These are phyloP conservation scores for Heliornis fulica DNA, from an alignment of 2,113 vertebrate genomes.

Conservation along the genomic window DNA sequence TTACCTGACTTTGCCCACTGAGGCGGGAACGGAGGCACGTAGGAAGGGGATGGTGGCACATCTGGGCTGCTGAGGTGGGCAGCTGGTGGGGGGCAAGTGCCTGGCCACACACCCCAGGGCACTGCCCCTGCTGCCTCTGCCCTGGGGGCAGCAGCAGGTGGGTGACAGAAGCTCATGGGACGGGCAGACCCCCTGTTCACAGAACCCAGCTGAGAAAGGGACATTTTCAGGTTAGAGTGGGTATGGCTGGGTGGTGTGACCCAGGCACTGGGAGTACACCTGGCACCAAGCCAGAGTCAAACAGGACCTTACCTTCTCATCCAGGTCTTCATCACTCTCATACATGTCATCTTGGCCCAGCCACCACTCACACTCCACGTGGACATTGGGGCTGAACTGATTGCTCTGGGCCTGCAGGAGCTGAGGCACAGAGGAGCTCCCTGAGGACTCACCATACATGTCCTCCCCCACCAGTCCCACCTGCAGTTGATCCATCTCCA, in stretches of 20 bases:
- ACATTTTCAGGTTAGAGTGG: not conserved
- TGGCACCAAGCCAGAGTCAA: not conserved
- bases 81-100: not conserved
- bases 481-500: not conserved
- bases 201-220: slow-evolving; percentile 41
- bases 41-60: not conserved
- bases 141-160: not conserved
- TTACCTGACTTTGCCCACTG: not conserved
- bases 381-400: slow-evolving; percentile 72
- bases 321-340: slow-evolving; percentile 76
- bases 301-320: slow-evolving; percentile 66
- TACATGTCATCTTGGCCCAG: slow-evolving; percentile 72
- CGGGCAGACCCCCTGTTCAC: slow-evolving; percentile 46
- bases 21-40: fast-evolving
- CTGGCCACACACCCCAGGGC: not conserved
- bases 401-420: slow-evolving; percentile 71
- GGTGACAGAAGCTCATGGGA: slow-evolving; percentile 62
- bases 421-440: not conserved
- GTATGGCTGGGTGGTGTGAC: not conserved
- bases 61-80: slow-evolving; percentile 19
- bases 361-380: slow-evolving; percentile 72
- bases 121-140: slow-evolving; percentile 25
- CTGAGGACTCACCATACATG: not conserved
- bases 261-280: fast-evolving
- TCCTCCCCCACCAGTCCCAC: not conserved